These are phyloP conservation scores for Pristionchus japonicus DNA, from an alignment of 2,888 invertebrate genomes.

Conservation along the genomic window DNA sequence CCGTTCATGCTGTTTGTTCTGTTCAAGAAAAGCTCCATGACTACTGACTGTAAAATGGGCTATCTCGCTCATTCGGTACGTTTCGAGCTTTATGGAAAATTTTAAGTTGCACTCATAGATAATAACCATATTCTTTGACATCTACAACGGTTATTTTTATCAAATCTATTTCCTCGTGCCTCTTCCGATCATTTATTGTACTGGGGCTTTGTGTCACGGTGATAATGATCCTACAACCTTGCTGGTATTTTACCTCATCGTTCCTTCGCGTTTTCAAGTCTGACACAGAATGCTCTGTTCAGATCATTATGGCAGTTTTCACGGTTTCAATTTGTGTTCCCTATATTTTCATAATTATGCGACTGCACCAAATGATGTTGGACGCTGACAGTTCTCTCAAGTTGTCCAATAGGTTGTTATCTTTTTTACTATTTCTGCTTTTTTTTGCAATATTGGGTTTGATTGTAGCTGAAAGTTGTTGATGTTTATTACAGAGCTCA, in stretches of 20 bases:
- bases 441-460: too few relatives aligned
- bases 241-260: neutral
- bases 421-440: too few relatives aligned
- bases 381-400: neutral
- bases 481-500: too few relatives aligned
- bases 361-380: neutral
- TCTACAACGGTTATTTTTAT: neutral
- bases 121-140: neutral
- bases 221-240: neutral
- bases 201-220: neutral
- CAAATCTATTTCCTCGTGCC: neutral
- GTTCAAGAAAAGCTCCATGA: neutral
- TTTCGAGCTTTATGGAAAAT: neutral
- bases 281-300: neutral
- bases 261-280: too few relatives aligned
- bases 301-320: neutral
- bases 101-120: neutral
- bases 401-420: neutral
- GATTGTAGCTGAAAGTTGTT: too few relatives aligned
- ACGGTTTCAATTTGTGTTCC: neutral
- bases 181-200: neutral
- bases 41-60: neutral
- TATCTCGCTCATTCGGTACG: neutral
- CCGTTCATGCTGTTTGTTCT: neutral
- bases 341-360: neutral